Conservation (phyloP, 2,797 vertebrate genomes). For the Setipinna tenuifilis region DNA sequence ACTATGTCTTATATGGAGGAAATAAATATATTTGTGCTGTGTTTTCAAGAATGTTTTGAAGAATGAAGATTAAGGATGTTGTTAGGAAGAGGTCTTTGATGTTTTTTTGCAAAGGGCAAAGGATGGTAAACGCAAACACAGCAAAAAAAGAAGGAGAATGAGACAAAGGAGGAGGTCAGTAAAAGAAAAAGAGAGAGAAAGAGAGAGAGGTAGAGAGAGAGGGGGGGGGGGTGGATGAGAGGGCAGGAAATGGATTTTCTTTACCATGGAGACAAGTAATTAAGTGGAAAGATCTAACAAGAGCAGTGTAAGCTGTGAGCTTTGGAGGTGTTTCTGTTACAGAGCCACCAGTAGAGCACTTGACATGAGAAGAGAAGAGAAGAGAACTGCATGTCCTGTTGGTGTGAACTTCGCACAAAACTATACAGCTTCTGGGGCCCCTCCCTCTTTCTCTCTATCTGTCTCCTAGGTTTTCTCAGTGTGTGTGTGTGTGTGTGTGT, state of each 20-base stretch:
- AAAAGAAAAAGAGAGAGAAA: not conserved
- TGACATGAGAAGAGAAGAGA: constrained; percentile 19
- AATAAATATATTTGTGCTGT: not conserved
- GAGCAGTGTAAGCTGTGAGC: not conserved
- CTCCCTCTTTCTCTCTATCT: not conserved
- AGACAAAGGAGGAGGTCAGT: no score
- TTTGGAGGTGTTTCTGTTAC: constrained; percentile 3
- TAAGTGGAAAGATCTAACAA: constrained; percentile 34
- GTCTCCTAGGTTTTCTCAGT: no score
- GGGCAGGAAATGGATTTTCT: constrained; percentile 46
- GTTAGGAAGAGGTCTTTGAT: constrained; percentile 1
- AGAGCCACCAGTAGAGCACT: not conserved
- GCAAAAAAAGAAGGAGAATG: not conserved
- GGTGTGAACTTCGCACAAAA: not conserved
- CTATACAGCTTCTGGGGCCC: not conserved
- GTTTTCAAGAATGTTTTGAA: not conserved
- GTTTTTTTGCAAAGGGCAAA: not conserved
- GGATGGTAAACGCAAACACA: not conserved
- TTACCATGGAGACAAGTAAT: constrained; percentile 46
- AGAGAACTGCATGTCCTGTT: not conserved
- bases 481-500: not conserved
- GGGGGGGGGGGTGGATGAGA: constrained; percentile 37
- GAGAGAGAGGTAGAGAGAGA: not conserved
- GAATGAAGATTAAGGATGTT: constrained; percentile 11
- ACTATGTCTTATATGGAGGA: not conserved